Conservation (phyloP, 2,113 vertebrate species). For the Burhinus oedicnemus region DNA sequence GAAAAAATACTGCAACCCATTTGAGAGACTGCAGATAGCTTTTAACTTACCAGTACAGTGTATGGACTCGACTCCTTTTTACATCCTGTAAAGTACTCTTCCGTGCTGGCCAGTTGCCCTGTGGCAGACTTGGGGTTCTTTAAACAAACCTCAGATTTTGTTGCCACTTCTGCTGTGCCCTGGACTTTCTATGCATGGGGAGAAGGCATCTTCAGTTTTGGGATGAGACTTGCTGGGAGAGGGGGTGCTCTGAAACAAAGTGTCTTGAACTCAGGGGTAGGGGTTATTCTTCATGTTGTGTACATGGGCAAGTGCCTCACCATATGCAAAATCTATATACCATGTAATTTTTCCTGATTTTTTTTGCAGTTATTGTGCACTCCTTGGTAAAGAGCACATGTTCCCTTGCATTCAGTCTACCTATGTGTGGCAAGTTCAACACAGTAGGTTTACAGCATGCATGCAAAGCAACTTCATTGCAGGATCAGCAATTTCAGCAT, state of each 20-base stretch:
- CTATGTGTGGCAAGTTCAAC: neutral
- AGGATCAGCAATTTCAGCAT: neutral
- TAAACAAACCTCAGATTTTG: neutral
- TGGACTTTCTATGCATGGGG: neutral
- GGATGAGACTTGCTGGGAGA: neutral
- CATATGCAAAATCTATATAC: neutral
- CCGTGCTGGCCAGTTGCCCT: neutral
- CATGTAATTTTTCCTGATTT: neutral
- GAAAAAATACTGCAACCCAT: neutral
- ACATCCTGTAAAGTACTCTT: neutral
- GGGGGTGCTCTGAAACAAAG: neutral
- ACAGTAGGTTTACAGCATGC: neutral
- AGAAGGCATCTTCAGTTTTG: neutral
- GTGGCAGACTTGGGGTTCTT: neutral
- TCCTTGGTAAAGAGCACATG: neutral
- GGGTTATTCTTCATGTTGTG: neutral
- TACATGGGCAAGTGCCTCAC: neutral
- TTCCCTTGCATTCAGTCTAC: neutral
- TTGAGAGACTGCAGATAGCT: neutral
- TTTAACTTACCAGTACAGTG: accelerated
- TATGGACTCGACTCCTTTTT: neutral
- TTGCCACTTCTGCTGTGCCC: neutral
- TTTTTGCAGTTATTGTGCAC: neutral
- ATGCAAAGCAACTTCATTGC: neutral
- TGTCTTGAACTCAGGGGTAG: neutral